Conservation (phyloP, 2,888 invertebrate genomes). For the Villa cingulata region DNA sequence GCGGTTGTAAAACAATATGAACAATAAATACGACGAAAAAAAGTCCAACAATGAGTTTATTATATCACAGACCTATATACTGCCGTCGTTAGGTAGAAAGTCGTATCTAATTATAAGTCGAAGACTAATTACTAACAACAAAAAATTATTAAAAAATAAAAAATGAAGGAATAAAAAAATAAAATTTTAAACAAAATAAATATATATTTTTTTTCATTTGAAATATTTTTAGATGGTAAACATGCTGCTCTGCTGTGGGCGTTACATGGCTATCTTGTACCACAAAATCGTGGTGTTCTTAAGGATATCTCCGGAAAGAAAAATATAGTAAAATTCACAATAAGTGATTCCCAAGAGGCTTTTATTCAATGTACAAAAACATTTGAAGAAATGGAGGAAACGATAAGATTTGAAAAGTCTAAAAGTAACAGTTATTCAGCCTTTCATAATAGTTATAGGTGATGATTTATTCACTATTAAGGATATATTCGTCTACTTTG, state of each 20-base stretch:
- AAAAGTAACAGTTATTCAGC: conserved; percentile 4
- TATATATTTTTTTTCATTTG: no score
- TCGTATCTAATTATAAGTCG: no score
- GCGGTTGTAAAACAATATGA: no score
- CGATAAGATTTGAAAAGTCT: not conserved
- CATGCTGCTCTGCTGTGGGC: not conserved
- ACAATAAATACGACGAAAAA: no score
- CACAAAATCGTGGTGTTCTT: not conserved
- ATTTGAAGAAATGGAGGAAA: not conserved
- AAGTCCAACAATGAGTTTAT: no score
- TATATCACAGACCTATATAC: no score
- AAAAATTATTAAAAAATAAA: no score
- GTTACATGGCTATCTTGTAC: not conserved
- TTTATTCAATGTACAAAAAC: not conserved
- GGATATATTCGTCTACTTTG: conserved; percentile 8
- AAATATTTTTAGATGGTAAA: no score
- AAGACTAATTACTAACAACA: no score
- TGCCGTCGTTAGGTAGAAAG: no score
- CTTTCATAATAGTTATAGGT: conserved; percentile 6
- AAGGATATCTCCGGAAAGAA: not conserved
- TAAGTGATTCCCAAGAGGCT: not conserved
- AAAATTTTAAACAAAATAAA: no score
- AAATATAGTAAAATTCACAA: not conserved
- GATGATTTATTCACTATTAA: conserved; percentile 1
- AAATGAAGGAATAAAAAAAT: no score